Evolutionary conservation across 2,888 invertebrate genomes (phyloP).

Genomic region (Tortrix viridana): DNA sequence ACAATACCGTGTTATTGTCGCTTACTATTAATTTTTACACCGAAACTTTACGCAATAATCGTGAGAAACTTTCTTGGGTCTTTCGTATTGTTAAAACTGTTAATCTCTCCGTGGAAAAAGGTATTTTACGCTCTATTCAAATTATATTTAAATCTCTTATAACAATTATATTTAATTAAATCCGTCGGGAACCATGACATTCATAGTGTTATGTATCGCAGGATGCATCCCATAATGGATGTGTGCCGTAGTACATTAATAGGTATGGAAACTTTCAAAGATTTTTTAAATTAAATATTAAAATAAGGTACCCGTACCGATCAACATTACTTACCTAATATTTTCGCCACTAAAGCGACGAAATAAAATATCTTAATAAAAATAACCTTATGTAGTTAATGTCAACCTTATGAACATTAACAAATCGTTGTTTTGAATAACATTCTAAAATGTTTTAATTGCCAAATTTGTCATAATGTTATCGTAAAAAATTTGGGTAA

Average conservation of each 20-base stretch:
- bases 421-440: no score
- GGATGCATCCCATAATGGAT: no score
- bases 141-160: constrained; percentile 6
- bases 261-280: no score
- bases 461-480: constrained; percentile 6
- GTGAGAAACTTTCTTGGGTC: constrained; percentile 38
- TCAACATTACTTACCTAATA: no score
- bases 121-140: constrained; percentile 12
- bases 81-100: constrained; percentile 33
- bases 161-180: no score
- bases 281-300: no score
- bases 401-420: constrained; percentile 10
- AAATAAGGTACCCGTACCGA: no score
- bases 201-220: no score
- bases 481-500: no score
- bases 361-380: constrained; percentile 9
- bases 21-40: constrained; percentile 35
- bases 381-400: constrained; percentile 15
- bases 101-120: constrained; percentile 22
- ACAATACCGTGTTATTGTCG: constrained; percentile 34
- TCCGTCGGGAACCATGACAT: no score
- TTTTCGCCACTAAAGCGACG: no score
- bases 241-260: no score
- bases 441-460: constrained; percentile 1
- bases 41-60: constrained; percentile 33